Evolutionary conservation across 1,140 invertebrate genomes (phyloP).

Genomic region (Macrocentrus cingulum): DNA sequence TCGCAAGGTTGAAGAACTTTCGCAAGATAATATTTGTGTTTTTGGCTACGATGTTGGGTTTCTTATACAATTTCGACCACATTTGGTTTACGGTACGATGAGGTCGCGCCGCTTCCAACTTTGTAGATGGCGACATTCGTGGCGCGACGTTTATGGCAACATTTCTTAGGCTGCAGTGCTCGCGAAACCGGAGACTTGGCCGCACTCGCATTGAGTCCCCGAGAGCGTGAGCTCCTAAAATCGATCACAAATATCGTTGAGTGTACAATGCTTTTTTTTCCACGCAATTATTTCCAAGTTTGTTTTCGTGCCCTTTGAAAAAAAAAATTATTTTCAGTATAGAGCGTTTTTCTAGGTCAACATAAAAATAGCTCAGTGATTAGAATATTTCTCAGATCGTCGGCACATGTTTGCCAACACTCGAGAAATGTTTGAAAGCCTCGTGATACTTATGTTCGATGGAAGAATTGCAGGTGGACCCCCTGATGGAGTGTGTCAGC

Average conservation of each 20-base stretch:
- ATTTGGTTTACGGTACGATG: conserved; percentile 22
- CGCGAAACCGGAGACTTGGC: conserved; percentile 5
- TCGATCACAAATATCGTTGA: conserved; percentile 30
- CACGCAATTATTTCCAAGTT: background rate
- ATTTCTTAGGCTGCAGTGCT: conserved; percentile 35
- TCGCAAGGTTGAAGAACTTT: conserved; percentile 15
- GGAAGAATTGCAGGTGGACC: conserved; percentile 37
- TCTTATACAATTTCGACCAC: conserved; percentile 9
- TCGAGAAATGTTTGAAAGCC: no score
- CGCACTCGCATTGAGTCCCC: conserved; percentile 5
- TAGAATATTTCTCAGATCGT: background rate
- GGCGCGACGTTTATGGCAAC: conserved; percentile 42
- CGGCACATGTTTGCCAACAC: background rate
- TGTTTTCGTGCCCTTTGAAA: background rate
- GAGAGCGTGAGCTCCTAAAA: conserved; percentile 17
- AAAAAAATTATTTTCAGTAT: no score
- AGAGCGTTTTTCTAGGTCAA: background rate
- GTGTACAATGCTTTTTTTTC: conserved; percentile 15
- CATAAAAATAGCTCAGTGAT: no score
- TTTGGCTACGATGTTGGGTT: conserved; percentile 10
- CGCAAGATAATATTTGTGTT: conserved; percentile 14
- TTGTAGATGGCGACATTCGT: conserved; percentile 40
- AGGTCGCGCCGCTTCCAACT: conserved; percentile 25
- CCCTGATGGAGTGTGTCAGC: conserved; percentile 22
- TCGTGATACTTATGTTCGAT: conserved; percentile 11